Evolutionary conservation across 2,888 invertebrate species (phyloP).

Genomic region (Ectropis crepuscularia): DNA sequence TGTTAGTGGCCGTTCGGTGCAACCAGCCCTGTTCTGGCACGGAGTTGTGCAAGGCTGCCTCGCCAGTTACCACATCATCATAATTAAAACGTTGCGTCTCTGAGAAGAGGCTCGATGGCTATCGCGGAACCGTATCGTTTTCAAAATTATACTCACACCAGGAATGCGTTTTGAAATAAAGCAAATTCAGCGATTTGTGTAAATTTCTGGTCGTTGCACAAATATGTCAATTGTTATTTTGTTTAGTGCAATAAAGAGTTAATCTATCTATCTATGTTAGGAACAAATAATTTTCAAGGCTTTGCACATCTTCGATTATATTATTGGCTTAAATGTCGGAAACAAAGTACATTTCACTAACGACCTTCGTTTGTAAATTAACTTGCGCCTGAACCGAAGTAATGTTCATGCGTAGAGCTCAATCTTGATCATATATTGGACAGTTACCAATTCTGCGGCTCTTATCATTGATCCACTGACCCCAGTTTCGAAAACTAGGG

Average conservation of each 20-base stretch:
- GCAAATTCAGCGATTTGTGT: slow-evolving; percentile 8
- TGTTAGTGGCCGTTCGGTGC: slow-evolving; percentile 14
- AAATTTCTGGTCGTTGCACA: neutral
- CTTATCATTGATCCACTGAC: slow-evolving; percentile 23
- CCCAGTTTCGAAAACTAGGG: slow-evolving; percentile 18
- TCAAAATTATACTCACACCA: slow-evolving; percentile 13
- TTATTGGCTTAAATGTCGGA: too few relatives aligned
- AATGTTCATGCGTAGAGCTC: too few relatives aligned
- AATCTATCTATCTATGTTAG: too few relatives aligned
- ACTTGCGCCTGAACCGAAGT: neutral
- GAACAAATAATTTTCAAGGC: too few relatives aligned
- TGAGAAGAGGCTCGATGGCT: slow-evolving; percentile 19
- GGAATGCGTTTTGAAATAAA: slow-evolving; percentile 17
- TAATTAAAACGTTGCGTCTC: slow-evolving; percentile 33
- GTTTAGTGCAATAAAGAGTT: too few relatives aligned
- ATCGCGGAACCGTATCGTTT: slow-evolving; percentile 16
- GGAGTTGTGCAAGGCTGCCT: slow-evolving; percentile 16
- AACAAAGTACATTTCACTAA: too few relatives aligned
- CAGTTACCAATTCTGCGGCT: neutral
- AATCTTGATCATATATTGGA: neutral
- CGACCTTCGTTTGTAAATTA: too few relatives aligned
- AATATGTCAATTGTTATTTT: too few relatives aligned
- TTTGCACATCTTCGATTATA: too few relatives aligned
- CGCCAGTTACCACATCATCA: slow-evolving; percentile 26
- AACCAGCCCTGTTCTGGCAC: slow-evolving; percentile 30